phyloP scores from a whole-genome alignment of 37 sponge, comb jelly and placozoan genomes.

The Diacarnus erythraeanus region DNA sequence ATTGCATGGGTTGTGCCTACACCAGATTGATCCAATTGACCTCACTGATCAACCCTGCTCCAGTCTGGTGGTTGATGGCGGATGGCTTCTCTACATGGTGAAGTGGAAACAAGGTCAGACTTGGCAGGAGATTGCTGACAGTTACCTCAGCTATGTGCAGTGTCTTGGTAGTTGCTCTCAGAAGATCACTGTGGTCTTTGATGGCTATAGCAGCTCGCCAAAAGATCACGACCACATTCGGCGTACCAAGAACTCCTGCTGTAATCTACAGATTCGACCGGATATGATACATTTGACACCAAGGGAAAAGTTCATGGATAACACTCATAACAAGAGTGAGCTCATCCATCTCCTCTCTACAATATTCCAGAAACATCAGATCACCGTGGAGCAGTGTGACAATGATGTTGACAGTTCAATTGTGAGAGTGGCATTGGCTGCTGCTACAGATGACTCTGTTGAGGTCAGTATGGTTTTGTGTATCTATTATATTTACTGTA shows the following conservation, averaged over 20 bases:
- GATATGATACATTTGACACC: not conserved
- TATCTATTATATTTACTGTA: not conserved
- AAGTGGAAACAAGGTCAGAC: not conserved
- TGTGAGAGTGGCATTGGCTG: slow-evolving; percentile 5
- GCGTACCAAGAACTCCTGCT: not conserved
- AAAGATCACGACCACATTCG: not conserved
- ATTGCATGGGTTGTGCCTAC: not conserved
- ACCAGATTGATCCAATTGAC: not conserved
- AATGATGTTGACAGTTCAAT: not conserved
- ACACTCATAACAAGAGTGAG: not conserved
- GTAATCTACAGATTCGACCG: not conserved
- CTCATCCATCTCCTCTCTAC: not conserved
- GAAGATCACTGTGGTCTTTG: not conserved
- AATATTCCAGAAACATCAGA: not conserved
- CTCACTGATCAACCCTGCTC: not conserved
- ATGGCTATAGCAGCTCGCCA: not conserved
- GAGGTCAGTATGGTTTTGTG: not conserved
- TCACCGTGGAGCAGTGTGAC: not conserved
- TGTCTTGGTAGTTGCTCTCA: not conserved
- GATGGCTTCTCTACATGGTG: slow-evolving; percentile 1
- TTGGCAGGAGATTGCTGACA: not conserved
- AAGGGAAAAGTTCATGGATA: not conserved
- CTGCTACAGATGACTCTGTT: slow-evolving; percentile 1
- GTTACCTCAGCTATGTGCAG: not conserved
- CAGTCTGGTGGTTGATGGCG: not conserved